Base-by-base conservation (phyloP, 2,113 vertebrate genomes). In the Cephalopterus ornatus region DNA sequence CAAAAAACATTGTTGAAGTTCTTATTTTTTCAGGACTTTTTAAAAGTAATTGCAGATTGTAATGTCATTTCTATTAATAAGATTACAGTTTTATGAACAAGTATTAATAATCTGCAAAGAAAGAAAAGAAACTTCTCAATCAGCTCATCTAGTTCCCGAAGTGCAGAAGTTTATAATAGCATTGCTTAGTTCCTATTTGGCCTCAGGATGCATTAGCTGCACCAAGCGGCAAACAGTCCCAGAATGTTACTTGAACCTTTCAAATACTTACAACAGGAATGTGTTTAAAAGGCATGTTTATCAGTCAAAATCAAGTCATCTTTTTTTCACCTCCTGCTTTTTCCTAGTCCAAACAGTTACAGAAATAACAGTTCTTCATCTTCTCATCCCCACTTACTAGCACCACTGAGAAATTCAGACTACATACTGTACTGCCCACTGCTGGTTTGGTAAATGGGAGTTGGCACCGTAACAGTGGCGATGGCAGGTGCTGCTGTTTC, bases 391-490 rank as follows among this genome's bases (percentile, higher is more conserved):
- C 79, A 96, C 89, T 94, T 56, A 96, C 92, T 91, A 95, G 78
- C 75, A 92, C 96, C 94, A 95, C 96, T 80, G 88, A 97, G 87
- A 97, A 97, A 93, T 86, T 78, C 84, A 91, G 76, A 82, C 88
- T 96, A 98, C 99, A 97, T 97, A 99, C 99, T 99, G 97, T 99
- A 99, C 97, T 99, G 99, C 95, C 99, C 99, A 80, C 98, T 99
- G 98, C 99, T 99, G 75, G 99, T 99, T 97, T 99, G 99, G 96
- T 99, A 99, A 96, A 99, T 99, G 33, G 99, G 99, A 56, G 99
- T 99, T 96, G 99, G 99, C 99, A 99, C 99, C 52, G 99, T 99
- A 84, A 99, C 99, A 55, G 99, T 99, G 94, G 99, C 99, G 97
- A 99, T 99, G 97, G 99, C 98, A 58, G 99, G 99, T 47, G 97